Evolutionary conservation across 2,797 vertebrate genomes (phyloP).

Genomic region (Acipenser oxyrinchus): DNA sequence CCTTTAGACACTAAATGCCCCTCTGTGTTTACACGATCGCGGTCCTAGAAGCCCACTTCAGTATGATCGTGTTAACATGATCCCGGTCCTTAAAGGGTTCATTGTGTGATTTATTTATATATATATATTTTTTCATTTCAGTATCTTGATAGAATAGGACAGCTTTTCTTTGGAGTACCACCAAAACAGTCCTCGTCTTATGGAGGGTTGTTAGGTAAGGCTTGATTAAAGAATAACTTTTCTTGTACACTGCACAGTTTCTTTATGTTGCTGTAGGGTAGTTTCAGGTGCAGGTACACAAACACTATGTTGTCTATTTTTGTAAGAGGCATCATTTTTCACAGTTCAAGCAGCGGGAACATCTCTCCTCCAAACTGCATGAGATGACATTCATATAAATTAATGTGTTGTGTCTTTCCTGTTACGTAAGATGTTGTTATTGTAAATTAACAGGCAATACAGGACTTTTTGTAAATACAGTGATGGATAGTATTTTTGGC

Average conservation of each 20-base stretch:
- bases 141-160: constrained; percentile 99
- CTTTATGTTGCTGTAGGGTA: background rate
- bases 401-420: too few species aligned
- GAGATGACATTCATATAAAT: background rate
- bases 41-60: too few species aligned
- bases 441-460: too few species aligned
- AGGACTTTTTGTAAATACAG: too few species aligned
- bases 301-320: background rate
- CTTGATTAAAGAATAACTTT: background rate
- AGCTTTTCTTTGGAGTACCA: constrained; percentile 95
- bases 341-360: background rate
- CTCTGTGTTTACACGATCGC: too few species aligned
- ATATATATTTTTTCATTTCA: constrained; percentile 37
- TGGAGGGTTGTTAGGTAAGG: constrained; percentile 89
- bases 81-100: too few species aligned
- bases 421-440: too few species aligned
- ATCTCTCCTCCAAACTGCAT: background rate
- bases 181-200: constrained; percentile 96
- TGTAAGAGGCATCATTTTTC: background rate
- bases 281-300: too few species aligned
- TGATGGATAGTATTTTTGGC: too few species aligned
- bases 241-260: background rate
- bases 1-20: too few species aligned
- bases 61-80: too few species aligned
- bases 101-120: too few species aligned